phyloP scores from a whole-genome alignment of 2,797 vertebrate genomes.

The Pangasius macronema region DNA sequence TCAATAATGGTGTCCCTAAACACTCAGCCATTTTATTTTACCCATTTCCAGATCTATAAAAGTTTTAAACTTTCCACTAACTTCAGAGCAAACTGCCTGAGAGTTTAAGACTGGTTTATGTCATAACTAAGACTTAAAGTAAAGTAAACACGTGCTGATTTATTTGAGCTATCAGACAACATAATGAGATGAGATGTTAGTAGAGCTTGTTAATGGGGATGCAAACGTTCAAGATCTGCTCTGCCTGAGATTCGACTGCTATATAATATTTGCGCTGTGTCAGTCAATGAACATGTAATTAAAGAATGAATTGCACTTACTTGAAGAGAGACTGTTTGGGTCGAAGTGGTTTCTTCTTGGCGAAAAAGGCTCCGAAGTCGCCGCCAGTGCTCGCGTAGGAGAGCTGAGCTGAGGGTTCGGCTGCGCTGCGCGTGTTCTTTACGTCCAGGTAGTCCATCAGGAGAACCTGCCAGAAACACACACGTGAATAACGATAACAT shows the following conservation, averaged over 20 bases:
- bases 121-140: background rate
- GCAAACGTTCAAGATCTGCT: background rate
- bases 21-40: too few relatives aligned
- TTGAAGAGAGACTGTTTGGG: constrained; percentile 95
- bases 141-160: background rate
- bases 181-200: too few relatives aligned
- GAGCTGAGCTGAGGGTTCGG: constrained; percentile 88
- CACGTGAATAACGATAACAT: constrained; percentile 20
- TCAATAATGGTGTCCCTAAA: too few relatives aligned
- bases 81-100: background rate
- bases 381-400: constrained; percentile 92
- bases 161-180: background rate
- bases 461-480: constrained; percentile 78
- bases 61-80: background rate
- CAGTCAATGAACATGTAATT: background rate
- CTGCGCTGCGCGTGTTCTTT: constrained; percentile 91
- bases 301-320: constrained; percentile 71
- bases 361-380: constrained; percentile 94
- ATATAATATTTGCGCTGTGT: background rate
- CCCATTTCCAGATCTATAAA: too few relatives aligned
- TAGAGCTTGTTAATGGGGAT: background rate
- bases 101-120: background rate
- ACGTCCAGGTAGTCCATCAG: constrained; percentile 97
- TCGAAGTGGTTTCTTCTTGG: constrained; percentile 92
- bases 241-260: background rate